phyloP scores from a whole-genome alignment of 2,113 vertebrate genomes.

The Alosa alosa region DNA sequence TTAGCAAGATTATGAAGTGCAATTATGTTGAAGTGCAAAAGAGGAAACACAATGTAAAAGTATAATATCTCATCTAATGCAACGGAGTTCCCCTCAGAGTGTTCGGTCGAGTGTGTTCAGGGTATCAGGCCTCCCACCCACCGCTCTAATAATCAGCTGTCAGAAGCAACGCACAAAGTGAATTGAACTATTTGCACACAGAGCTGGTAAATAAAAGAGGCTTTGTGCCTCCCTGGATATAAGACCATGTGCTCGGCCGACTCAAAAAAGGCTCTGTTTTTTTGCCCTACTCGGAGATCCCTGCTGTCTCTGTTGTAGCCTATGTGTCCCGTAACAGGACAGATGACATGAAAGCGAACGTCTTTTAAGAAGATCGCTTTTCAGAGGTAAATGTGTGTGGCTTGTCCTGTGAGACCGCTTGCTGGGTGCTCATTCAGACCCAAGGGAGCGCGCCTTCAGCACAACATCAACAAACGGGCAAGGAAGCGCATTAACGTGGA shows the following conservation, averaged over 20 bases:
- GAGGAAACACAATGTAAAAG: not conserved
- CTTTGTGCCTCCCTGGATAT: slow-evolving; percentile 73
- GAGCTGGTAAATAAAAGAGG: slow-evolving; percentile 71
- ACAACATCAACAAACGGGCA: slow-evolving; percentile 85
- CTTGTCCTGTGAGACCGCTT: slow-evolving; percentile 77
- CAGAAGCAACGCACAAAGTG: slow-evolving; percentile 79
- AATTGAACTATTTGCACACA: slow-evolving; percentile 80
- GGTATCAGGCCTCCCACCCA: slow-evolving; percentile 72
- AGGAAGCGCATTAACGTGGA: slow-evolving; percentile 74
- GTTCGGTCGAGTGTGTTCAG: slow-evolving; percentile 45
- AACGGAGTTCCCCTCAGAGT: slow-evolving; percentile 73
- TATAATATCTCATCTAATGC: slow-evolving; percentile 39
- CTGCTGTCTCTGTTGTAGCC: slow-evolving; percentile 80
- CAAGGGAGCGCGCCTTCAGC: slow-evolving; percentile 71
- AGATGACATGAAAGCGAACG: slow-evolving; percentile 81
- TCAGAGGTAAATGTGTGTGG: slow-evolving; percentile 81
- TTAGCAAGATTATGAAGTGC: not conserved
- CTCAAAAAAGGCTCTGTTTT: slow-evolving; percentile 81
- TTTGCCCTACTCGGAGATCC: slow-evolving; percentile 72
- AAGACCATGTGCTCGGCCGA: slow-evolving; percentile 80
- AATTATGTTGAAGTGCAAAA: not conserved
- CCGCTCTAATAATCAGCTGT: slow-evolving; percentile 78
- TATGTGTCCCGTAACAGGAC: slow-evolving; percentile 66
- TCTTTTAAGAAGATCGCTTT: slow-evolving; percentile 86
- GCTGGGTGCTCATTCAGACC: slow-evolving; percentile 75